These are phyloP conservation scores for Sthenelais limicola DNA, from an alignment of 2,888 invertebrate species.

Conservation along the genomic window DNA sequence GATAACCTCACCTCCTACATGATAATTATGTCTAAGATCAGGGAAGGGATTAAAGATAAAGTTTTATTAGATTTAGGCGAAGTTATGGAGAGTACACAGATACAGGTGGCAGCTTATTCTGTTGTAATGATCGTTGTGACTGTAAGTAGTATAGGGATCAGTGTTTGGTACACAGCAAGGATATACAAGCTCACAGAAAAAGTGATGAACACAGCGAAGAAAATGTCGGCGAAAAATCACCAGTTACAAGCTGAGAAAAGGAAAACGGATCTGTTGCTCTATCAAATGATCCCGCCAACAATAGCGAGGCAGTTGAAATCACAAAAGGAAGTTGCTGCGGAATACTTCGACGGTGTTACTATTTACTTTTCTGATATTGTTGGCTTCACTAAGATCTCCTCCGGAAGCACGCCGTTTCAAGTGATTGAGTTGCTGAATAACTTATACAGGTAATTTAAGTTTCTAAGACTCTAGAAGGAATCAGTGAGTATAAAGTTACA, in stretches of 20 bases:
- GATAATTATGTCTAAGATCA: slow-evolving; percentile 27
- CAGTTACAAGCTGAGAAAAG: slow-evolving; percentile 21
- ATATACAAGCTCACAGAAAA: slow-evolving; percentile 24
- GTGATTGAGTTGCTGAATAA: slow-evolving; percentile 37
- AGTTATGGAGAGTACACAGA: slow-evolving; percentile 4
- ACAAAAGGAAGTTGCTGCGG: slow-evolving; percentile 17
- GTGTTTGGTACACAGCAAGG: slow-evolving; percentile 40
- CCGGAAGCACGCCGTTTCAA: slow-evolving; percentile 26
- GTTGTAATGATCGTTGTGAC: slow-evolving; percentile 35
- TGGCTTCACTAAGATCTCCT: slow-evolving; percentile 30
- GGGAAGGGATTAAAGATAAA: slow-evolving; percentile 23
- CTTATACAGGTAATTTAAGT: slow-evolving; percentile 29
- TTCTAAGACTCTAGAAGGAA: not conserved
- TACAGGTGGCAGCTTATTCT: slow-evolving; percentile 30
- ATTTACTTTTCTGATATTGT: slow-evolving; percentile 41
- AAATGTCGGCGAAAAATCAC: slow-evolving; percentile 14
- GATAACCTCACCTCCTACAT: slow-evolving; percentile 42
- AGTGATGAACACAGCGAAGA: slow-evolving; percentile 26
- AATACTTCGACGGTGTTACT: slow-evolving; percentile 33
- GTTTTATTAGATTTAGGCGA: slow-evolving; percentile 11
- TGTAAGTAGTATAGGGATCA: slow-evolving; percentile 29
- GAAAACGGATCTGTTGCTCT: slow-evolving; percentile 33
- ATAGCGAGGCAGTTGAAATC: slow-evolving; percentile 26
- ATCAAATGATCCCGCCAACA: slow-evolving; percentile 38
- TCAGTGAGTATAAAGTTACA: too few species aligned